Conservation (phyloP, 2,888 invertebrate species). For the Hirudinaria manillensis region DNA sequence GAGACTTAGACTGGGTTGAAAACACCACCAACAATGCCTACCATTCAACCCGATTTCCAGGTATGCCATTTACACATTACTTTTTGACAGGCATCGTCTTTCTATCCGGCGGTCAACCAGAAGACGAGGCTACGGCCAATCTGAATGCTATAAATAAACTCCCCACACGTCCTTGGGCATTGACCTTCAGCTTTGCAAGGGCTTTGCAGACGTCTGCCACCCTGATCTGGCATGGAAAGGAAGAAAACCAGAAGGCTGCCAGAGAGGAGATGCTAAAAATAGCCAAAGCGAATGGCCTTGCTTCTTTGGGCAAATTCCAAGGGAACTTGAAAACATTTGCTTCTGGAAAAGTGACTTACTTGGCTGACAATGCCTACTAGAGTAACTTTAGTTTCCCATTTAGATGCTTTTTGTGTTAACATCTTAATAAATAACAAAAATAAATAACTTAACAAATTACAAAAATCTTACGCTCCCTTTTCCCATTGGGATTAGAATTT, state of each 20-base stretch:
- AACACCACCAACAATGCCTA: no score
- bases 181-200: constrained; percentile 96
- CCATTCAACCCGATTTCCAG: not conserved
- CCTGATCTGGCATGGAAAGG: constrained; percentile 87
- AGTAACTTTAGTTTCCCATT: not conserved
- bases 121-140: constrained; percentile 92
- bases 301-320: constrained; percentile 83
- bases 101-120: constrained; percentile 96
- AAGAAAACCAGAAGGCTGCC: constrained; percentile 74
- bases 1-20: no score
- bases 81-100: constrained; percentile 72
- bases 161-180: constrained; percentile 78
- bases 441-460: not conserved
- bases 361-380: constrained; percentile 93
- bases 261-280: constrained; percentile 84
- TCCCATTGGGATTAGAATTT: no score
- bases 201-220: constrained; percentile 93
- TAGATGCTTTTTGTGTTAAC: not conserved
- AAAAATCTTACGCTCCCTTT: not conserved
- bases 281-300: constrained; percentile 88
- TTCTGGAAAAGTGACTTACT: constrained; percentile 78
- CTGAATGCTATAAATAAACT: constrained; percentile 90
- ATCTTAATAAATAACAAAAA: not conserved
- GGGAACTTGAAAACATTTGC: constrained; percentile 77
- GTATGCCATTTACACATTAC: no score